Base-by-base conservation (phyloP, 2,113 vertebrate species). In the Elephas maximus region DNA sequence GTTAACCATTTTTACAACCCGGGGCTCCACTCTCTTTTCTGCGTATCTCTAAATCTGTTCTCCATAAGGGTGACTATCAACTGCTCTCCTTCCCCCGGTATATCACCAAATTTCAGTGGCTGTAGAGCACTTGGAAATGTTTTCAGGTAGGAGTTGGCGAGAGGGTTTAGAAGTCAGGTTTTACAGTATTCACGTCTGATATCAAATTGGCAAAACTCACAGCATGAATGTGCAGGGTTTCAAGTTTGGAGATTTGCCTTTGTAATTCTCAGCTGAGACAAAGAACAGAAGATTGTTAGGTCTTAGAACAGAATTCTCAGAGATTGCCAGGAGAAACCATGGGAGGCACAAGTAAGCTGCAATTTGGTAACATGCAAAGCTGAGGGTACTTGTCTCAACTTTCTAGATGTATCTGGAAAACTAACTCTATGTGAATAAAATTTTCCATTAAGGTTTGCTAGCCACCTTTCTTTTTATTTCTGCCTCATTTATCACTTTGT, bases 211-310 rank as follows among this genome's bases (percentile, higher is more conserved):
- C 60, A 81, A 94, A 92, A 73, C 24, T 73, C 45, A 17, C 20
- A 93, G 77, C 44, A 26, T 26, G 83, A 84, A 44, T 8, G 24
- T 78, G 65, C 44, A 60, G 77, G 20, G 60, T 82, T 51, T 48
- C 51, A 67, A 51, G 30, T 51, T 51, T 84, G 51, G 2, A 14
- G 10, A 37, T 81, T 82, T 74, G 41, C 77, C 95, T 90, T 89
- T 88, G 77, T 92, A 78, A 95, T 90, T 92, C 85, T 95, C 88
- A 95, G 74, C 77, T 69, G 33, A 88, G 77, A 82, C 81, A 63
- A 76, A 89, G 88, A 87, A 82, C 81, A 91, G 92, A 96, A 79
- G 94, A 96, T 76, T 94, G 88, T 92, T 96, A 90, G 83, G 63
- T 95, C n/a, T 73, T 48, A 93, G 76, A 84, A 53, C 1, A 62